A percentile compares a stretch with the other conserved stretches of the same genome.
Evolutionary conservation across 1,140 invertebrate species (phyloP).

Genomic region (Apis laboriosa): DNA sequence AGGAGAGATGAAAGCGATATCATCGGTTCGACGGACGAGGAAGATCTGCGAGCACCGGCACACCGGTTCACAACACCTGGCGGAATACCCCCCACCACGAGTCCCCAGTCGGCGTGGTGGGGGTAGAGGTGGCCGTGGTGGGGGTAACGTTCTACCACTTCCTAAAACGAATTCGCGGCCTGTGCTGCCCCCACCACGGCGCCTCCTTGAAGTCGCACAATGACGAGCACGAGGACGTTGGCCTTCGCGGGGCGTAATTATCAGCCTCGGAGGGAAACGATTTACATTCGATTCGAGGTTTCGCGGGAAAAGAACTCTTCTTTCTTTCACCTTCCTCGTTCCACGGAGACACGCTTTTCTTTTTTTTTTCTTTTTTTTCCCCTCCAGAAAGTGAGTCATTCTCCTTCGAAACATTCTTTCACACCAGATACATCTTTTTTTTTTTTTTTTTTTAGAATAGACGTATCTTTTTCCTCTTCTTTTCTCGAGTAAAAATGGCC

Average conservation of each 20-base stretch:
- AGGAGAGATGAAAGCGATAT: constrained; percentile 22
- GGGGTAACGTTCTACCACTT: constrained; percentile 56
- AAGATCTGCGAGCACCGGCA: constrained; percentile 57
- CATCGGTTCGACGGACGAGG: constrained; percentile 48
- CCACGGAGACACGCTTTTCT: neutral
- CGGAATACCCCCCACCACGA: constrained; percentile 20
- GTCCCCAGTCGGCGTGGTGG: constrained; percentile 42
- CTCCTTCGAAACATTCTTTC: neutral
- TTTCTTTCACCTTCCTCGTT: neutral
- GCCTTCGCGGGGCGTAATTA: constrained; percentile 47
- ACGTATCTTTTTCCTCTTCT: too few species aligned
- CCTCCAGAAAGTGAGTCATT: neutral
- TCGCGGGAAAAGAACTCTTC: constrained; percentile 4
- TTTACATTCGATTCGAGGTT: constrained; percentile 37
- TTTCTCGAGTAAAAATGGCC: too few species aligned
- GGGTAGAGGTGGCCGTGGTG: constrained; percentile 40
- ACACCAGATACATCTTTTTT: too few species aligned
- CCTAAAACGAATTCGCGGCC: constrained; percentile 54
- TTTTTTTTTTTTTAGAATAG: too few species aligned
- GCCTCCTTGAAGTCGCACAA: constrained; percentile 47
- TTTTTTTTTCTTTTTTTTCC: too few species aligned
- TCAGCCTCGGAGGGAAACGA: constrained; percentile 41
- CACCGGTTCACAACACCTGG: constrained; percentile 61
- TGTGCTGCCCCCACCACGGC: constrained; percentile 39
- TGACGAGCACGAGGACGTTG: constrained; percentile 51